Evolutionary conservation across 2,113 vertebrate genomes (phyloP).

Genomic region (Hypocryptadius cinnamomeus): DNA sequence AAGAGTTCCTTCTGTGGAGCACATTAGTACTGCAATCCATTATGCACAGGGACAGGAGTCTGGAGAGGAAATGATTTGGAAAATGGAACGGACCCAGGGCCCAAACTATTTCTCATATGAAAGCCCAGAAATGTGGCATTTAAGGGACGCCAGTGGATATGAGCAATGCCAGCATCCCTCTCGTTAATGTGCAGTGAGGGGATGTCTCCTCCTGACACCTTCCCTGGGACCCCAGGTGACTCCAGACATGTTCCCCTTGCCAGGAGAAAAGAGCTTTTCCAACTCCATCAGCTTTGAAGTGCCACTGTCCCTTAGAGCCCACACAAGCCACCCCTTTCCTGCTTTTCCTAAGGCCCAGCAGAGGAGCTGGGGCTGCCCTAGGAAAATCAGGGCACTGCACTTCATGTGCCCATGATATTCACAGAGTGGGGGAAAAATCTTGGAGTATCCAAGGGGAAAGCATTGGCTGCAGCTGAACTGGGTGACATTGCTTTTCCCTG

Average conservation of each 20-base stretch:
- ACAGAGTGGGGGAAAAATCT: neutral
- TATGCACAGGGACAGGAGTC: neutral
- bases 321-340: neutral
- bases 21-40: neutral
- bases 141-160: neutral
- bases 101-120: neutral
- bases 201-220: neutral
- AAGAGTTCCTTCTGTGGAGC: neutral
- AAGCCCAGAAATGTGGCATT: neutral
- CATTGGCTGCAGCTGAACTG: neutral
- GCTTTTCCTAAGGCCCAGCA: neutral
- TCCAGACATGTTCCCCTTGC: neutral
- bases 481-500: neutral
- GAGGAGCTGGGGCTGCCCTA: neutral
- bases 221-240: neutral
- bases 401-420: neutral
- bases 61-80: conserved; percentile 1
- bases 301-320: neutral
- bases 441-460: neutral
- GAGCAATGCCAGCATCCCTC: neutral
- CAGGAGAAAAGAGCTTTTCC: neutral
- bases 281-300: neutral
- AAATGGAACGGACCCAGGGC: neutral
- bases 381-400: neutral
- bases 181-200: neutral